Conservation (phyloP, 2,113 vertebrate genomes). For the Callopanchax toddi region DNA sequence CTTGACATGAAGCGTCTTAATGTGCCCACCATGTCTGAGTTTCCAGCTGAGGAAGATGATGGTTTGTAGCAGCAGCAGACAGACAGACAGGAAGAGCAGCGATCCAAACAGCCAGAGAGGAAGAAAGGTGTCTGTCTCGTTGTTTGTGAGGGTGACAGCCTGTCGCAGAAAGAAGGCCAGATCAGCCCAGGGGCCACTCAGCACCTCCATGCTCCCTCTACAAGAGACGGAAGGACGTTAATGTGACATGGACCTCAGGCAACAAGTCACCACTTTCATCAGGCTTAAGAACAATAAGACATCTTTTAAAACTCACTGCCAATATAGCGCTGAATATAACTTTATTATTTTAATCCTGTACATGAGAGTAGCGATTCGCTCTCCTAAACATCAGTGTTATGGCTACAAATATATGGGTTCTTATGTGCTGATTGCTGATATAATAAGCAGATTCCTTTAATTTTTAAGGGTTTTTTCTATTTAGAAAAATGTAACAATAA, state of each 20-base stretch:
- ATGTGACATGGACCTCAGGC: background rate
- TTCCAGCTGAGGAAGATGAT: slow-evolving; percentile 66
- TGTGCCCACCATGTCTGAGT: slow-evolving; percentile 57
- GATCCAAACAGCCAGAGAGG: slow-evolving; percentile 43
- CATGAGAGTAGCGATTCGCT: no score
- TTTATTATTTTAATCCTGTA: no score
- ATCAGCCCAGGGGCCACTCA: slow-evolving; percentile 65
- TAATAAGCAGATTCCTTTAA: no score
- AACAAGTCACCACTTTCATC: background rate
- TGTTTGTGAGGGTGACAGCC: slow-evolving; percentile 1
- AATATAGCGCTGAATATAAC: no score
- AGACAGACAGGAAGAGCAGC: slow-evolving; percentile 61
- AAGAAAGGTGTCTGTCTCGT: slow-evolving; percentile 11
- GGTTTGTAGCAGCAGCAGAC: slow-evolving; percentile 62
- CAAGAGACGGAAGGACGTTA: background rate
- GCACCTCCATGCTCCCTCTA: slow-evolving; percentile 56
- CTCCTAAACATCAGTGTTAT: no score
- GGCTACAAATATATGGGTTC: no score
- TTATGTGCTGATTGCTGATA: no score
- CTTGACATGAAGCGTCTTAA: slow-evolving; percentile 10
- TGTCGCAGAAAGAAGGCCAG: slow-evolving; percentile 59
- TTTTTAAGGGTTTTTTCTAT: no score
- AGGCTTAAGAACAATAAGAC: background rate
- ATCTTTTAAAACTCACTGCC: background rate
- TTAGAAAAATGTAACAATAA: no score